Base-by-base conservation (phyloP, 2,797 vertebrate genomes). In the Coilia nasus region DNA sequence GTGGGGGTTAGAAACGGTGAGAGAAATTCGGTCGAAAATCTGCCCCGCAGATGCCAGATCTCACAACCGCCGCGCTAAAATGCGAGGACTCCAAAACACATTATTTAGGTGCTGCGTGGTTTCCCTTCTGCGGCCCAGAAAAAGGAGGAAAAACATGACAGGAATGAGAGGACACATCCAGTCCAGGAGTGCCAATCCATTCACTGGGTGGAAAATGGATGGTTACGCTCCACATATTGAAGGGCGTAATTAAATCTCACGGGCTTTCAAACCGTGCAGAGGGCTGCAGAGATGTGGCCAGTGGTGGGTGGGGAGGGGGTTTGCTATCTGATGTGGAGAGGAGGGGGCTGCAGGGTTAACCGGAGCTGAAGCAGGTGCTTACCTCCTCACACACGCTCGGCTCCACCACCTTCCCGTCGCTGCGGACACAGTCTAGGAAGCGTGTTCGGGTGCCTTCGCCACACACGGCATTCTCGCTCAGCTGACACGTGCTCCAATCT, bases 401-500 rank as follows among this genome's bases (percentile, higher is more conserved):
- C 85, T 94, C 92, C 88, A 97, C 94, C 0, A 94, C 85, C 92
- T 94, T 96, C 50, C 96, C 96, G 0, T 99, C 97, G 0, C 97
- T 97, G 87, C 97, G 97, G 46, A 87, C 62, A 78, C 98, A 99
- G 93, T 97, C 97, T 82, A 97, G 90, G 75, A 98, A 96, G 47
- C 97, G 97, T 0, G 90, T 93, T 80, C 92, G 95, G 83, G 93
- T 89, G 0, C 98, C 98, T 2, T 91, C 94, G 6, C 98, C 98
- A 0, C 98, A 99, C 82, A 96, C 92, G 11, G 97, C 96, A 0
- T 96, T 96, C 92, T 97, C 96, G 87, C 93, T 96, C 91, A 99
- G 94, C 91, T 96, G 97, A 92, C 98, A 99, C 0, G 95, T 96
- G 54, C 97, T 99, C 98, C 98, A 99, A 60, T 96, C 98, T 99